A percentile compares a stretch with the other conserved stretches of the same genome.
phyloP scores from a whole-genome alignment of 1,140 invertebrate species.

The Littorina saxatilis region DNA sequence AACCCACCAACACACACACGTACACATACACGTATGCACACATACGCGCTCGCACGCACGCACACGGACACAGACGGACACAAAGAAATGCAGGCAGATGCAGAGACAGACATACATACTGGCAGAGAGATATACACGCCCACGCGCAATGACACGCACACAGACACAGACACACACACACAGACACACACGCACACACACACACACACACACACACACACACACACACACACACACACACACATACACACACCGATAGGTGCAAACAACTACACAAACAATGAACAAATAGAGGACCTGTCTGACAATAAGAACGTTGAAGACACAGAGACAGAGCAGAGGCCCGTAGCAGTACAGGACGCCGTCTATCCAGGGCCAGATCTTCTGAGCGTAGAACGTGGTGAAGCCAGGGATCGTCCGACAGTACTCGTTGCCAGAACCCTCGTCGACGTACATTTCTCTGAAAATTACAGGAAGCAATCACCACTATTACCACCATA shows the following conservation, averaged over 20 bases:
- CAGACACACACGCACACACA: neutral
- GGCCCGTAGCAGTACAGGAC: constrained; percentile 31
- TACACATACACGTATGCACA: neutral
- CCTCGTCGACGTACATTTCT: neutral
- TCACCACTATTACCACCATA: no score
- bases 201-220: neutral
- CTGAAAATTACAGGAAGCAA: neutral
- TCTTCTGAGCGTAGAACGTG: constrained; percentile 22
- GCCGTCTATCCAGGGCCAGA: constrained; percentile 40
- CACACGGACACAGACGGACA: neutral
- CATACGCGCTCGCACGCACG: no score
- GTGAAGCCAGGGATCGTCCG: neutral
- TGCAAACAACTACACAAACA: neutral
- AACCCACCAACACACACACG: no score
- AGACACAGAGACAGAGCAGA: constrained; percentile 12
- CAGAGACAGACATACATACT: no score
- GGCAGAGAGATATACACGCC: no score
- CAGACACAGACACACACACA: neutral
- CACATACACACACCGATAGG: no score
- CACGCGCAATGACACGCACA: no score
- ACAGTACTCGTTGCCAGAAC: neutral
- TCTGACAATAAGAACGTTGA: constrained; percentile 30
- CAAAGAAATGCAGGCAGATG: no score
- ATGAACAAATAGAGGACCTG: neutral
- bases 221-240: constrained; percentile 17